phyloP scores from a whole-genome alignment of 2,797 vertebrate species.

The Phrynocephalus vlangalii region DNA sequence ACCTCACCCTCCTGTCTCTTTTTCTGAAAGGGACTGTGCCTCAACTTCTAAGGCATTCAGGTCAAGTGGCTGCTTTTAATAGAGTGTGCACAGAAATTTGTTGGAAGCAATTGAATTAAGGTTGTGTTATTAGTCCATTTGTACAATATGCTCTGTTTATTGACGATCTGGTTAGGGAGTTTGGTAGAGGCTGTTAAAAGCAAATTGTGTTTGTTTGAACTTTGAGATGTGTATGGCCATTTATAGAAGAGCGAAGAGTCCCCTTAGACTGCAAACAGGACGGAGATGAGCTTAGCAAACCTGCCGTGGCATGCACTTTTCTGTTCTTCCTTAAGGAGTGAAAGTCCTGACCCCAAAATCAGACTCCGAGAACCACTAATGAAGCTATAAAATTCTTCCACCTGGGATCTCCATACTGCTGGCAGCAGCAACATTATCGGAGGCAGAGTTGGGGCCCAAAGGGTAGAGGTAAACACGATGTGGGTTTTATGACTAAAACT shows the following conservation, averaged over 20 bases:
- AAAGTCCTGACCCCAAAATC: not conserved
- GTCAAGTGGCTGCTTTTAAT: conserved; percentile 72
- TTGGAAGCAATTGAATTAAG: conserved; percentile 76
- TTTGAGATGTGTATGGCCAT: conserved; percentile 51
- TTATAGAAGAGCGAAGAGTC: conserved; percentile 42
- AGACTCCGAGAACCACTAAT: not conserved
- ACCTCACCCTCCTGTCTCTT: conserved; percentile 24
- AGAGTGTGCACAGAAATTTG: conserved; percentile 68
- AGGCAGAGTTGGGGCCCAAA: not conserved
- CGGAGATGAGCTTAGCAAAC: not conserved
- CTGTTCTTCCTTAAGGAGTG: not conserved
- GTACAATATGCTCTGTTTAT: conserved; percentile 74
- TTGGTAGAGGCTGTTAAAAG: conserved; percentile 68
- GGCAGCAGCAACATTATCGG: not conserved
- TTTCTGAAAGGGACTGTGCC: conserved; percentile 64
- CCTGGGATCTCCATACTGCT: not conserved
- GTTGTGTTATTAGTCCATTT: conserved; percentile 74
- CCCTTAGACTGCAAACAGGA: conserved; percentile 3
- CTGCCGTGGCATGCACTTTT: not conserved
- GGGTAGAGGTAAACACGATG: not conserved
- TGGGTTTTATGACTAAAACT: not conserved
- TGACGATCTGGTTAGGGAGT: conserved; percentile 72
- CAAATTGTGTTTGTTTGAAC: conserved; percentile 65
- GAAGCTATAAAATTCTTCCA: not conserved
- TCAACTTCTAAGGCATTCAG: conserved; percentile 63